Percentiles rank a stretch among this genome's conserved stretches.
Evolutionary conservation across 2,888 invertebrate genomes (phyloP).

Genomic region (Rapana venosa): DNA sequence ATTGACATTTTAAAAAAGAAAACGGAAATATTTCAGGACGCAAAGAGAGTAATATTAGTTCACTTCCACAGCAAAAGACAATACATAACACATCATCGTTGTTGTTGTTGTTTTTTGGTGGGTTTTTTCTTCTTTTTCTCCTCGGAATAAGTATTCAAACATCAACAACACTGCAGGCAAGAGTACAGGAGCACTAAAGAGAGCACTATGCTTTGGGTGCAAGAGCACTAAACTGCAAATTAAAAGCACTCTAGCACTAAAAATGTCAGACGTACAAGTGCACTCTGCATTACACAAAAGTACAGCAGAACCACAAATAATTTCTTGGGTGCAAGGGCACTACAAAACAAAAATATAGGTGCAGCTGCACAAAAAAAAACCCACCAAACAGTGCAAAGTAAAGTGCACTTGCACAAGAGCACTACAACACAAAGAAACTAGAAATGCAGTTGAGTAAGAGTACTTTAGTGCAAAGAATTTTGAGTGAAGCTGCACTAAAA

Average conservation of each 20-base stretch:
- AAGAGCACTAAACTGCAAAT: neutral
- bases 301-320: too few species aligned
- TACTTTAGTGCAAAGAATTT: neutral
- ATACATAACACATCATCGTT: too few species aligned
- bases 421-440: neutral
- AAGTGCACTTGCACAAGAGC: constrained; percentile 1
- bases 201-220: neutral
- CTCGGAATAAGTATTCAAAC: too few species aligned
- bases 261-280: too few species aligned
- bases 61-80: too few species aligned
- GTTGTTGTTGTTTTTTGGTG: too few species aligned
- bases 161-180: neutral
- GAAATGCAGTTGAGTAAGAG: too few species aligned
- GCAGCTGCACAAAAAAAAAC: neutral
- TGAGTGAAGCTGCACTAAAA: neutral
- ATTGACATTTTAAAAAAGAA: too few species aligned
- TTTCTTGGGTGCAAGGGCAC: neutral
- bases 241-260: neutral
- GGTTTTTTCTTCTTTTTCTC: too few species aligned
- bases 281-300: too few species aligned
- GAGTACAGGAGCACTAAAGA: neutral
- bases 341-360: neutral
- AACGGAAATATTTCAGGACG: too few species aligned
- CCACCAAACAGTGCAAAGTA: neutral
- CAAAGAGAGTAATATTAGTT: too few species aligned